Evolutionary conservation across 1,140 invertebrate species (phyloP), one percentile per base, ranked within the genome.

Genomic region (Bombus pascuorum): DNA sequence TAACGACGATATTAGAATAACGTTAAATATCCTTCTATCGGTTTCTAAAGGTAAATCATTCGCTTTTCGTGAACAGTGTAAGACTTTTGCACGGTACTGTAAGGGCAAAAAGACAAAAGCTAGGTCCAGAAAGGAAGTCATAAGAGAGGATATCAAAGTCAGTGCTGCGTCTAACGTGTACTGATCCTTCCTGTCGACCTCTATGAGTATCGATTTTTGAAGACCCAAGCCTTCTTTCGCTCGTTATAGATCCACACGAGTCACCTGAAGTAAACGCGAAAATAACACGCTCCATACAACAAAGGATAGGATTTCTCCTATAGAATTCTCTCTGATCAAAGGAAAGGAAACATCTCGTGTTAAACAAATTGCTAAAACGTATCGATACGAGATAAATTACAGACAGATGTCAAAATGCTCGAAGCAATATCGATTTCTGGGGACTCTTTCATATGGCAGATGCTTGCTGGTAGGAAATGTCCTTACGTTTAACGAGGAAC

Each of bases 131-230:
- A 34, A 75, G 59, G 74, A 78, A 59, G 62, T 78, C 53, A 32
- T 62, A 25, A 22, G 62, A n/a, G 42, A 62, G 57, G 76, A 85
- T 83, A 83, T 90, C 83, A 85, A 85, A 85, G 89, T 90, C 84
- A 75, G 22, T 66, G 75, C 66, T 66, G 70, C 66, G 28, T 44
- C 71, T 44, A 39, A 73, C 70, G 39, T 71, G 3, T 73, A 81
- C 87, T 72, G 87, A 87, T 91, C 80, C 84, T 91, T 87, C 85
- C 87, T 85, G 88, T 81, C 81, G 77, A 65, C 53, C 71, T 75
- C 59, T 59, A 59, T 44, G 83, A 28, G 39, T 80, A 85, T 85
- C 77, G 83, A 85, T 85, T 73, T 73, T 85, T 47, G 76, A 79
- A 80, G 39, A 84, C 76, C 83, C 66, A 32, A 28, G 37, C 37